Percentiles rank a stretch among this genome's conserved stretches.
Evolutionary conservation across 1,140 invertebrate genomes (phyloP).

Genomic region (Coptotermes formosanus): DNA sequence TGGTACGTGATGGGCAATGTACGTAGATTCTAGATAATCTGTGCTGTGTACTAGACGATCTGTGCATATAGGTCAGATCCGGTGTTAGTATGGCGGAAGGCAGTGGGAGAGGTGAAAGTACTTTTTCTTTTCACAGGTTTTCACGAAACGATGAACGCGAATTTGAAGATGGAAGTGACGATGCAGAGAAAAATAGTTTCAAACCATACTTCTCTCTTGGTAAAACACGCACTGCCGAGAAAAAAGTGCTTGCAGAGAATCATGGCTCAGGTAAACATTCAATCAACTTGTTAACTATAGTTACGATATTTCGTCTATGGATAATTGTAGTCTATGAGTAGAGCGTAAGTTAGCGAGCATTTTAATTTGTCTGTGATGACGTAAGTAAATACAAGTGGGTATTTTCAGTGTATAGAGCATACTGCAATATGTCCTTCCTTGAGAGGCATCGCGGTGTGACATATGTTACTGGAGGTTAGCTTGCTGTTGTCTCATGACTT

Average conservation of each 20-base stretch:
- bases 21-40: too few species aligned
- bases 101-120: slow-evolving; percentile 34
- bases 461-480: not conserved
- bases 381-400: too few species aligned
- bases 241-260: slow-evolving; percentile 5
- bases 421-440: not conserved
- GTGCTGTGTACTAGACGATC: too few species aligned
- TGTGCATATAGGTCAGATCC: not conserved
- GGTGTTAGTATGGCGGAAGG: slow-evolving; percentile 38
- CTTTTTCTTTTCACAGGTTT: slow-evolving; percentile 36
- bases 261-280: slow-evolving; percentile 1
- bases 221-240: slow-evolving; percentile 21
- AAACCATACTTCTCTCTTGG: slow-evolving; percentile 37
- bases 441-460: not conserved
- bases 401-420: too few species aligned
- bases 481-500: too few species aligned
- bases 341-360: too few species aligned
- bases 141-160: slow-evolving; percentile 32
- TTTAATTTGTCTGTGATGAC: too few species aligned
- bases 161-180: slow-evolving; percentile 31
- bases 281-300: not conserved
- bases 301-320: not conserved
- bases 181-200: slow-evolving; percentile 31
- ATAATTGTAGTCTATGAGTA: too few species aligned
- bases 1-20: too few species aligned